Conservation (phyloP, 1,140 invertebrate species). For the Kradibia gibbosae region DNA sequence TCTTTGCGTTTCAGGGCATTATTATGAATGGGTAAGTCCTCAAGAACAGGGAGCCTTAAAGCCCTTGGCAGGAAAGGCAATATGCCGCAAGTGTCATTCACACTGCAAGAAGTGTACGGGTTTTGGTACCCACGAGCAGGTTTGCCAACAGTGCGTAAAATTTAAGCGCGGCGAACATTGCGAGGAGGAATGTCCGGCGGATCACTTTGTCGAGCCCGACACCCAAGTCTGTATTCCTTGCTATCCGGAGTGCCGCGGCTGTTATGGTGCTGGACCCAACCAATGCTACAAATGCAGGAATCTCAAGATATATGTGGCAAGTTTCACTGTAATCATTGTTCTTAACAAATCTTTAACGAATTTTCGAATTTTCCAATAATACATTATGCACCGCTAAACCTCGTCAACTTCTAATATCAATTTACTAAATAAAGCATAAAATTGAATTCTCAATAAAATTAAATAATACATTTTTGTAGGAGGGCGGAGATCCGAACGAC, state of each 20-base stretch:
- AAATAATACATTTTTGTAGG: conserved; percentile 59
- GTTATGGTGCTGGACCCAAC: conserved; percentile 82
- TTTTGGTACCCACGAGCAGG: conserved; percentile 88
- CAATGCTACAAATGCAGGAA: conserved; percentile 90
- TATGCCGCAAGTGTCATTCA: conserved; percentile 92
- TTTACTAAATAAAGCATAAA: too few relatives aligned
- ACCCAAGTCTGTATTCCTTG: conserved; percentile 85
- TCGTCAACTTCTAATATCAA: not conserved
- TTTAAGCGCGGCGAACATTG: conserved; percentile 92
- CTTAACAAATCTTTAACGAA: too few relatives aligned
- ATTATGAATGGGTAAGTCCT: conserved; percentile 86
- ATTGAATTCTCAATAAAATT: not conserved
- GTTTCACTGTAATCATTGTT: too few relatives aligned
- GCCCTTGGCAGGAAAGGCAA: conserved; percentile 82
- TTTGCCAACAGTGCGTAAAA: conserved; percentile 88
- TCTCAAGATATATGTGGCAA: conserved; percentile 83
- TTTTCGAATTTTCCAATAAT: too few relatives aligned
- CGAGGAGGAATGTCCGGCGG: conserved; percentile 89
- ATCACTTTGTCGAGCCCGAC: conserved; percentile 86
- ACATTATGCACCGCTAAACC: too few relatives aligned
- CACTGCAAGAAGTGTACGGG: conserved; percentile 91
- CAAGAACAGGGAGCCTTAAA: conserved; percentile 81
- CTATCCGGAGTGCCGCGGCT: conserved; percentile 86
- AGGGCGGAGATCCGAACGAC: conserved; percentile 73
- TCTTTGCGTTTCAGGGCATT: conserved; percentile 78